Evolutionary conservation across 2,797 vertebrate genomes (phyloP), one percentile per base, ranked within the genome.

Genomic region (Pagetopsis macropterus): DNA sequence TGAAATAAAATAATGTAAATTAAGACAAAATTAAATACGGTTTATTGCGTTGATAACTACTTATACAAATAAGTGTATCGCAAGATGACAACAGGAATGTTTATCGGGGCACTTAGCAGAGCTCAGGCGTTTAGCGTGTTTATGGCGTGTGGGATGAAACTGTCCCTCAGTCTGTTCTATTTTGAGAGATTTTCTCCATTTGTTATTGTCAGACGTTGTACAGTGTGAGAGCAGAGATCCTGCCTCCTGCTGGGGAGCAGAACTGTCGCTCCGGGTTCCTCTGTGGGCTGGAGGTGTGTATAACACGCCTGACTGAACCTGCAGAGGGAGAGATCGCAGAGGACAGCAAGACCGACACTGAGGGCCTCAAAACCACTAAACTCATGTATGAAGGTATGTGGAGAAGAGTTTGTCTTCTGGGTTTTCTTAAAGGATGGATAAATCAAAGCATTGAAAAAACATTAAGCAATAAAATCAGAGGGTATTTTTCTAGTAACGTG

Each of bases 351-450:
- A 94, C 90, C 0, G 96, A 97, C 65, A 90, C 91, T 0, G 96
- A 97, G 1, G 95, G 96, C 10, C 93, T 93, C 43, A 95, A 94
- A 81, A 96, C 95, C 43, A 96, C 96, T 51, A 97, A 96, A 89
- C 95, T 99, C 4, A 95, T 99, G 96, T 99, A 99, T 86, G 96
- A 99, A 95, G 98, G 98, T 99, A 85, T 45, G 90, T 62, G 3
- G 41, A 17, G 1, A 19, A 14, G 0, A 0, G 45, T 5, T 10
- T 0, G 1, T 13, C 3, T 0, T 16, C 58, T 3, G 21, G 19
- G 45, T 15, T 57, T 37, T n/a, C 9, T 11, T 5, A 33, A 8
- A 23, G 19, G 48, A n/a, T 11, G 16, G 13, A 71, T 21, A 2
- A 33, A 49, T 13, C 2, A 11, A 45, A 19, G 40, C 11, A 37